Conservation (phyloP, 1,140 invertebrate genomes). For the Oncopeltus fasciatus region DNA sequence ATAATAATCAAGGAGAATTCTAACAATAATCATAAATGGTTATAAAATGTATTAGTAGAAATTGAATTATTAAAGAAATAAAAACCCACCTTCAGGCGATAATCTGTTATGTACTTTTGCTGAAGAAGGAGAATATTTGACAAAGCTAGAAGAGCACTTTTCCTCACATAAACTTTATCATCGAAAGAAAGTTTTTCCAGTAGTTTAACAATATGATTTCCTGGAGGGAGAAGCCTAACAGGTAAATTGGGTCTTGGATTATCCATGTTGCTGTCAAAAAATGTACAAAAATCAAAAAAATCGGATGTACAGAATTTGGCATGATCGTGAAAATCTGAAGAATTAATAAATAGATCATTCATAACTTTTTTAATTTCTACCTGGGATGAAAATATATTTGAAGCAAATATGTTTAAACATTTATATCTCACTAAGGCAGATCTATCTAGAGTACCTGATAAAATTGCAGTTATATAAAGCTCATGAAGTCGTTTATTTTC, state of each 20-base stretch:
- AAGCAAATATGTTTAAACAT: conserved; percentile 38
- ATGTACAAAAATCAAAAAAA: too few species aligned
- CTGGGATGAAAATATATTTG: conserved; percentile 32
- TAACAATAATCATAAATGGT: too few species aligned
- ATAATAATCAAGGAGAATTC: too few species aligned
- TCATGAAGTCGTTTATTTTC: conserved; percentile 27
- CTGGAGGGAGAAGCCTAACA: conserved; percentile 30
- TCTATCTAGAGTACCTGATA: conserved; percentile 38
- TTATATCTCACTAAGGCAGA: conserved; percentile 41
- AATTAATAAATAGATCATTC: too few species aligned
- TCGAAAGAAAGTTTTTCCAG: conserved; percentile 36
- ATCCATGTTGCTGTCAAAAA: too few species aligned
- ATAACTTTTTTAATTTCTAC: conserved; percentile 23
- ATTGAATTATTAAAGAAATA: too few species aligned
- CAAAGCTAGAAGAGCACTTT: conserved; percentile 39
- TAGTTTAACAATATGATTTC: conserved; percentile 31
- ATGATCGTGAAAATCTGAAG: too few species aligned
- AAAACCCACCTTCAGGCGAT: conserved; percentile 28
- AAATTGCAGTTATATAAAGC: conserved; percentile 34
- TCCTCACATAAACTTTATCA: conserved; percentile 42
- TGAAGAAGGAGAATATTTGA: conserved; percentile 30
- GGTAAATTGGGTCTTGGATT: too few species aligned
- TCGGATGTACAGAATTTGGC: too few species aligned
- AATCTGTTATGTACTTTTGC: conserved; percentile 27
- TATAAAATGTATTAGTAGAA: too few species aligned